These are phyloP conservation scores for Palythoa heliodiscus DNA, from an alignment of 92 coral and sea anemone species.

Conservation along the genomic window DNA sequence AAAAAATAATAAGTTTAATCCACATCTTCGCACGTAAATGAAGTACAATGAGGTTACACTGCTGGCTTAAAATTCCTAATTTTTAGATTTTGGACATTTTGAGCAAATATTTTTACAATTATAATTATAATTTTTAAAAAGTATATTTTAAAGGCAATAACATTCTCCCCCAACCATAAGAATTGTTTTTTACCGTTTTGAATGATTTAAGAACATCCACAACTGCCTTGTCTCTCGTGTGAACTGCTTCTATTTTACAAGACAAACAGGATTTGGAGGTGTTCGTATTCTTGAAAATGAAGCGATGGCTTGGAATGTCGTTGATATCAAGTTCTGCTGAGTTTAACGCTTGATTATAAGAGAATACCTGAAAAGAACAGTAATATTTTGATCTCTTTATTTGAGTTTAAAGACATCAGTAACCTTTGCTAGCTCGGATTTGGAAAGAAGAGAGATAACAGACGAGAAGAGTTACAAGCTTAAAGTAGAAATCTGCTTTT, in stretches of 20 bases:
- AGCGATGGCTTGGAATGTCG: not conserved
- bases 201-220: constrained; percentile 16
- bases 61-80: no score
- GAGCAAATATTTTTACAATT: no score
- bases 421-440: not conserved
- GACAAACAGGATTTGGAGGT: not conserved
- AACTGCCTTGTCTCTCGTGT: constrained; percentile 15
- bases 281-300: constrained; percentile 13
- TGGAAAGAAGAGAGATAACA: not conserved
- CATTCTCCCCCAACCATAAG: no score
- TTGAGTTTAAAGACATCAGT: not conserved
- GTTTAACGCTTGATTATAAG: not conserved
- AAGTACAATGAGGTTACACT: no score
- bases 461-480: no score
- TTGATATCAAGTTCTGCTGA: constrained; percentile 1
- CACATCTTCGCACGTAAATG: no score
- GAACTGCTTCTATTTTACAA: constrained; percentile 3
- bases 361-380: not conserved
- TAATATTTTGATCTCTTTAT: no score
- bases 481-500: no score
- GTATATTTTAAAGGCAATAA: no score
- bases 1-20: no score
- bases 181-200: constrained; percentile 10
- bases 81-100: no score
- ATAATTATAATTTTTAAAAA: no score